These are phyloP conservation scores for Beris morrisii DNA, from an alignment of 2,888 invertebrate genomes.

Conservation along the genomic window DNA sequence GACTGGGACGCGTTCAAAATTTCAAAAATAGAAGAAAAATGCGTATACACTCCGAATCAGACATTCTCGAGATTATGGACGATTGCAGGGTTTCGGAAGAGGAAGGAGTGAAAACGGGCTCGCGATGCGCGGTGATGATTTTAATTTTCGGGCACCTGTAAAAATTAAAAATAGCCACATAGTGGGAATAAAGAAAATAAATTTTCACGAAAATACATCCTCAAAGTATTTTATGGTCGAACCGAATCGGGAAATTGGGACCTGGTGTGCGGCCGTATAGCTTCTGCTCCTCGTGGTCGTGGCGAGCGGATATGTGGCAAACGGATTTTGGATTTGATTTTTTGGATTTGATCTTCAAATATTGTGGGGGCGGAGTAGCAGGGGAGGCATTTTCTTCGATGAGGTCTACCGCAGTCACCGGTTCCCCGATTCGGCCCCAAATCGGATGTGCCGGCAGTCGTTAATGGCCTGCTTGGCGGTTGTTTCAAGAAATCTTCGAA, in stretches of 20 bases:
- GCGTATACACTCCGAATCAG: no score
- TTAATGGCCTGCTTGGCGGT: conserved; percentile 13
- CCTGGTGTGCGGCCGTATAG: conserved; percentile 9
- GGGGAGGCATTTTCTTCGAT: conserved; percentile 19
- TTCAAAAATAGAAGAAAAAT: conserved; percentile 11
- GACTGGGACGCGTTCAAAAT: not conserved
- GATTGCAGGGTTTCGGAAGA: no score
- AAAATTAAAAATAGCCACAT: conserved; percentile 23
- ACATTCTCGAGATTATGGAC: no score
- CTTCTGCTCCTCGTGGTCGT: conserved; percentile 7
- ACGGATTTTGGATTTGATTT: conserved; percentile 13
- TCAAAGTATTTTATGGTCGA: conserved; percentile 7
- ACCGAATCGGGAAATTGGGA: not conserved
- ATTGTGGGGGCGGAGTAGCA: not conserved
- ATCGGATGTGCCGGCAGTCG: not conserved
- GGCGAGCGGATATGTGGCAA: conserved; percentile 27
- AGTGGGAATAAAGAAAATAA: conserved; percentile 6
- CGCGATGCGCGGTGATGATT: no score
- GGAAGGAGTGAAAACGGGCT: no score
- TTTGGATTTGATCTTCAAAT: no score
- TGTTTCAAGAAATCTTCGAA: conserved; percentile 9
- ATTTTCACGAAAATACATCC: conserved; percentile 13
- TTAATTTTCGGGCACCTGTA: conserved; percentile 17
- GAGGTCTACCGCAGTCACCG: conserved; percentile 19
- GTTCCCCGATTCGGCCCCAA: not conserved